Conservation (phyloP, 2,888 invertebrate species). For the Lissocephala sabroskyi region DNA sequence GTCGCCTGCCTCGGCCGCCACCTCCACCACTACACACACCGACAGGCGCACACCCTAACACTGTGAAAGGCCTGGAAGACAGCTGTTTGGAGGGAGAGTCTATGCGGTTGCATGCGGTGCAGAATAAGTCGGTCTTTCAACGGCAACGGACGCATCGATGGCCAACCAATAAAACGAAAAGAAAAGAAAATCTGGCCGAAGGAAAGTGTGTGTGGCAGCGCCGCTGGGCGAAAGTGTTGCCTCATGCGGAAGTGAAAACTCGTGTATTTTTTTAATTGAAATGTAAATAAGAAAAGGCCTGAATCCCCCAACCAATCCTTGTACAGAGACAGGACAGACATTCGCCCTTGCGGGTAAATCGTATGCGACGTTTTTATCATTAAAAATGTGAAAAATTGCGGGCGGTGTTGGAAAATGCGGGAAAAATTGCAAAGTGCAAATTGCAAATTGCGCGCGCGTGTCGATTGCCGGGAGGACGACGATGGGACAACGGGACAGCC, state of each 20-base stretch:
- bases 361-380: conserved; percentile 41
- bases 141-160: conserved; percentile 40
- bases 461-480: no score
- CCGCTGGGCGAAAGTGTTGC: no score
- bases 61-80: conserved; percentile 44
- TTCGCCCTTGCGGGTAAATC: no score
- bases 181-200: no score
- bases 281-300: conserved; percentile 53
- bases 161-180: not conserved
- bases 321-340: no score
- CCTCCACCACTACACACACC: conserved; percentile 38
- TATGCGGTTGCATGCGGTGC: conserved; percentile 37
- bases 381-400: conserved; percentile 9
- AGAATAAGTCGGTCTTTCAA: conserved; percentile 61
- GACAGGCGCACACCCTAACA: conserved; percentile 7
- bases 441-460: no score
- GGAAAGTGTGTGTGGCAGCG: no score
- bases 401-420: not conserved
- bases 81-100: conserved; percentile 45
- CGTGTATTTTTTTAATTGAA: conserved; percentile 48
- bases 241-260: conserved; percentile 24
- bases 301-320: no score
- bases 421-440: conserved; percentile 8
- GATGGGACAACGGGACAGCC: no score
- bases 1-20: not conserved